Evolutionary conservation across 2,113 vertebrate species (phyloP).

Genomic region (Cynocephalus volans): DNA sequence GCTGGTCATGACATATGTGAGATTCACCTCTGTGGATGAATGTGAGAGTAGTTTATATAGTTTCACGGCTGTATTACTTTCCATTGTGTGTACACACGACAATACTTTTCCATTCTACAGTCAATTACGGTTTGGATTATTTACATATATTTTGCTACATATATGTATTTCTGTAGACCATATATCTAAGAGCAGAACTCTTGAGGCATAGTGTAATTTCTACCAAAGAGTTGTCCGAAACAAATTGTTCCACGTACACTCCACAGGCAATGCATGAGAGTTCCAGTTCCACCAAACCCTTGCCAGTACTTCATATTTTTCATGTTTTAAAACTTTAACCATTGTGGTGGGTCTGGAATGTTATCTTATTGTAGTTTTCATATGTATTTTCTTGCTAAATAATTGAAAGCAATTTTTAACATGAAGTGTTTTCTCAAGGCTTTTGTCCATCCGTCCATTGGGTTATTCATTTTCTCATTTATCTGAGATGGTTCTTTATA

Average conservation of each 20-base stretch:
- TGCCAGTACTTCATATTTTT: background rate
- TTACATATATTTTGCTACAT: background rate
- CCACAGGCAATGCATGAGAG: no score
- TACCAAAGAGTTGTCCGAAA: no score
- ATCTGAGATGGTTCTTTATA: background rate
- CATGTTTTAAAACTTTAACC: no score
- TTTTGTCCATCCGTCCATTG: background rate
- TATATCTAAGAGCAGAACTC: background rate
- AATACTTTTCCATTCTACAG: background rate
- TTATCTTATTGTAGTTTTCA: background rate
- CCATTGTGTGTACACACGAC: no score
- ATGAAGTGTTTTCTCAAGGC: background rate
- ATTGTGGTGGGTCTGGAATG: background rate
- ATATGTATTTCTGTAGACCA: background rate
- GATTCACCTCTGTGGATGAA: background rate
- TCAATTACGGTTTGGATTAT: background rate
- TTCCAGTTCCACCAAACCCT: background rate
- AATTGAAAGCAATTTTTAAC: background rate
- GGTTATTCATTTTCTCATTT: background rate
- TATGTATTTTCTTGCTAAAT: background rate
- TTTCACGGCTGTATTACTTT: background rate
- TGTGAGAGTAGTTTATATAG: background rate
- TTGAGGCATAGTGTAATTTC: background rate
- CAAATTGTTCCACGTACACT: rapidly evolving
- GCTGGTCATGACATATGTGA: background rate